These are phyloP conservation scores for Belgica antarctica DNA, from an alignment of 2,888 invertebrate species.

Conservation along the genomic window DNA sequence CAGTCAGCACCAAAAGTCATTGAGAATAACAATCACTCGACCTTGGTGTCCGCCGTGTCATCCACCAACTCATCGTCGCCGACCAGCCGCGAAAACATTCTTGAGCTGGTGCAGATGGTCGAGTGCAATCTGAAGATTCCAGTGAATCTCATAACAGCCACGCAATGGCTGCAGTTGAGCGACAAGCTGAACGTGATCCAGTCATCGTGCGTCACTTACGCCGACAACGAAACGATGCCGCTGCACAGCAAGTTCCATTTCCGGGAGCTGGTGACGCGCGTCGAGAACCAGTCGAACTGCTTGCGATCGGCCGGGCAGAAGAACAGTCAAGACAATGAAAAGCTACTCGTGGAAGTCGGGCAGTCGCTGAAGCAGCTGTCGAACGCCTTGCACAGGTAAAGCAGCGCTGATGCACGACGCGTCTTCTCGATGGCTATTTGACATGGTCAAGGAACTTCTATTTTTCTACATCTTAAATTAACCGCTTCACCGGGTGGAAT, in stretches of 20 bases:
- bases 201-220: constrained; percentile 77
- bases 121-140: constrained; percentile 64
- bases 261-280: constrained; percentile 68
- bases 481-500: not conserved
- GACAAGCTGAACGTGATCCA: constrained; percentile 80
- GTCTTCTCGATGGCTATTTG: constrained; percentile 33
- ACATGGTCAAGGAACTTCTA: not conserved
- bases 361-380: constrained; percentile 56
- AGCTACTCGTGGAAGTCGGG: constrained; percentile 66
- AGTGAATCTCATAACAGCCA: constrained; percentile 56
- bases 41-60: constrained; percentile 52
- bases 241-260: constrained; percentile 87
- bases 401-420: not conserved
- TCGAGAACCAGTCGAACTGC: constrained; percentile 68
- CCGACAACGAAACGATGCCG: constrained; percentile 73
- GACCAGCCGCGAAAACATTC: constrained; percentile 59
- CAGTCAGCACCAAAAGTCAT: constrained; percentile 50
- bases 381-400: constrained; percentile 56
- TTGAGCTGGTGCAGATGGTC: constrained; percentile 65
- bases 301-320: constrained; percentile 68
- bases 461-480: constrained; percentile 32
- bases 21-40: constrained; percentile 52
- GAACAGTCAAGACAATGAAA: constrained; percentile 67
- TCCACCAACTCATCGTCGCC: constrained; percentile 58
- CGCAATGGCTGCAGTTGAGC: constrained; percentile 76